These are phyloP conservation scores for Steinernema khuongi DNA, from an alignment of 1,140 invertebrate species.

Conservation along the genomic window DNA sequence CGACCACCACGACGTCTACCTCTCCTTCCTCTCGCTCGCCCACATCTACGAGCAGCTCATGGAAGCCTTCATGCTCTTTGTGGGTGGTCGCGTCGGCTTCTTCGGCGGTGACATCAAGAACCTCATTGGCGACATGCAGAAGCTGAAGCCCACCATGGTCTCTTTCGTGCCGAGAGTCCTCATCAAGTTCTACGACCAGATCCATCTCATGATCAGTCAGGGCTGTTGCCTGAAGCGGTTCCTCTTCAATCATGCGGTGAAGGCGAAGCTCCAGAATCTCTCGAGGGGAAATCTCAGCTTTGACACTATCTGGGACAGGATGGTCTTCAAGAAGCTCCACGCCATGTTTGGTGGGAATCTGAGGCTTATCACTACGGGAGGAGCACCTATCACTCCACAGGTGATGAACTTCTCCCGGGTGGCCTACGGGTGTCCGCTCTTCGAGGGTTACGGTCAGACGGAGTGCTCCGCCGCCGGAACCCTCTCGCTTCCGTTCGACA, in stretches of 20 bases:
- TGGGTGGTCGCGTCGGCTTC: conserved; percentile 60
- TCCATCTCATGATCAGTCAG: conserved; percentile 32
- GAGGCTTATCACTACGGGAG: conserved; percentile 46
- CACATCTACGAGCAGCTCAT: conserved; percentile 51
- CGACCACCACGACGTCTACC: conserved; percentile 38
- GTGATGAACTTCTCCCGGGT: conserved; percentile 44
- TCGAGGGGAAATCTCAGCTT: conserved; percentile 30
- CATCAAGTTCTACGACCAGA: conserved; percentile 60
- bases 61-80: conserved; percentile 56
- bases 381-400: conserved; percentile 42
- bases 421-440: conserved; percentile 50
- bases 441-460: conserved; percentile 56
- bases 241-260: conserved; percentile 30
- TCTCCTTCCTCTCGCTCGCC: conserved; percentile 47
- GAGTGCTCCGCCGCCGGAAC: conserved; percentile 51
- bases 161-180: conserved; percentile 62
- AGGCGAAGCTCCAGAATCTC: conserved; percentile 31
- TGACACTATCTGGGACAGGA: conserved; percentile 48
- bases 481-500: conserved; percentile 43
- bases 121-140: conserved; percentile 59
- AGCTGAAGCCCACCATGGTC: conserved; percentile 61
- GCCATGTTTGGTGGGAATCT: conserved; percentile 41
- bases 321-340: conserved; percentile 46
- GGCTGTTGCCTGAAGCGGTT: conserved; percentile 28
- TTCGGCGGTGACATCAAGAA: conserved; percentile 60